A percentile compares a stretch with the other conserved stretches of the same genome.
These are phyloP conservation scores for Luperina nickerlii DNA, from an alignment of 2,888 invertebrate genomes.

Conservation along the genomic window DNA sequence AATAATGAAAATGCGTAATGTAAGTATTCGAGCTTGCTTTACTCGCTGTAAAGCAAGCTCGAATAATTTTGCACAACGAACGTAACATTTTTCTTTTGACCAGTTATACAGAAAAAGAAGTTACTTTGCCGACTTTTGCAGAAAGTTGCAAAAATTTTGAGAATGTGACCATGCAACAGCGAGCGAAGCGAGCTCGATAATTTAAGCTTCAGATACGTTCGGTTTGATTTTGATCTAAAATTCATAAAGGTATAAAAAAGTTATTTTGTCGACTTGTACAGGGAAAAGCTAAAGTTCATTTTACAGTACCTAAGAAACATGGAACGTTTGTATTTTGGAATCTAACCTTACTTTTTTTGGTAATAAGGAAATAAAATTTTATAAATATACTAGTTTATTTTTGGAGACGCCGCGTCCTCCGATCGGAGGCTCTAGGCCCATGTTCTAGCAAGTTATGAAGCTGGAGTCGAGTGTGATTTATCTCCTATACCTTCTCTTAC, in stretches of 20 bases:
- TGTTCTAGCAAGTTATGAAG: not conserved
- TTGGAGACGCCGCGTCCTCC: not conserved
- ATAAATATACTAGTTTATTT: not conserved
- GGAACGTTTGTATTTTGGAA: not conserved
- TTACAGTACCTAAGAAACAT: not conserved
- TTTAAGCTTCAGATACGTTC: not conserved
- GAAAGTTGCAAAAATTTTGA: not conserved
- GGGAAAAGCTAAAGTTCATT: no score
- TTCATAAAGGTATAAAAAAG: not conserved
- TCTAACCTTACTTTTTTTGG: not conserved
- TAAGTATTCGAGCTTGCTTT: no score
- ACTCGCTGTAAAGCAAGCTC: no score
- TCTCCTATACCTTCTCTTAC: no score
- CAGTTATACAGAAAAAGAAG: not conserved
- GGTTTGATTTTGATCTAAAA: not conserved
- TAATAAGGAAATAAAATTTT: not conserved
- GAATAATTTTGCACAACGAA: no score
- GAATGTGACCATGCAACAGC: not conserved
- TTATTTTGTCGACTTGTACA: not conserved
- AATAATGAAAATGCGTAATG: no score
- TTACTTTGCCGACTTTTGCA: not conserved
- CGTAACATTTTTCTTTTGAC: not conserved
- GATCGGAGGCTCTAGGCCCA: not conserved
- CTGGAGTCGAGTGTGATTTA: no score
- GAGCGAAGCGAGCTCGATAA: not conserved